Evolutionary conservation across 2,113 vertebrate genomes (phyloP).

Genomic region (Alouatta palliata): DNA sequence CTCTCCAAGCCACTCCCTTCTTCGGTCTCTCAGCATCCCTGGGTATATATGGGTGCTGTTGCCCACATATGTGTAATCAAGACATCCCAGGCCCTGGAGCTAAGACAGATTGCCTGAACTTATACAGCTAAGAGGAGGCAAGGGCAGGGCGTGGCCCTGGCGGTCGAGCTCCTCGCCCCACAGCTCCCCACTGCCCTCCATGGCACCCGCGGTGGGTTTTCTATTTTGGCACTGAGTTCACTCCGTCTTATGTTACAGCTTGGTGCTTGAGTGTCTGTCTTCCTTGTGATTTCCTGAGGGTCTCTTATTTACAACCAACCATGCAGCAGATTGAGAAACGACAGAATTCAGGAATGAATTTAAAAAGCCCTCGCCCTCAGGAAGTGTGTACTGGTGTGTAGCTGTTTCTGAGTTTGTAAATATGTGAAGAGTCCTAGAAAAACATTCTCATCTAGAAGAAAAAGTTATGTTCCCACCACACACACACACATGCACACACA

Average conservation of each 20-base stretch:
- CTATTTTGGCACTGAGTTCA: not conserved
- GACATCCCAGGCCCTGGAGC: accelerated
- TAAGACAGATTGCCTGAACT: no score
- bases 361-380: no score
- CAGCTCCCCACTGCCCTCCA: not conserved
- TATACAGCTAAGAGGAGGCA: not conserved
- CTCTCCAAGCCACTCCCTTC: not conserved
- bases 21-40: not conserved
- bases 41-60: accelerated
- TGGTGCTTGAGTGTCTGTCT: not conserved
- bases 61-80: no score
- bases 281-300: not conserved
- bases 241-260: no score
- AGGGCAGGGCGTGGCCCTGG: accelerated
- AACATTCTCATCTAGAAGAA: no score
- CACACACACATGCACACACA: not conserved
- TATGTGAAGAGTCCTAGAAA: not conserved
- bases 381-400: not conserved
- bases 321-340: not conserved
- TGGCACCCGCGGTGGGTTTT: accelerated
- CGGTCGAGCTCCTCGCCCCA: accelerated
- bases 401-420: not conserved
- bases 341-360: no score
- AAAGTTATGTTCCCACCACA: no score
- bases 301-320: not conserved